Evolutionary conservation across 2,797 vertebrate species (phyloP).

Genomic region (Mycteria americana): DNA sequence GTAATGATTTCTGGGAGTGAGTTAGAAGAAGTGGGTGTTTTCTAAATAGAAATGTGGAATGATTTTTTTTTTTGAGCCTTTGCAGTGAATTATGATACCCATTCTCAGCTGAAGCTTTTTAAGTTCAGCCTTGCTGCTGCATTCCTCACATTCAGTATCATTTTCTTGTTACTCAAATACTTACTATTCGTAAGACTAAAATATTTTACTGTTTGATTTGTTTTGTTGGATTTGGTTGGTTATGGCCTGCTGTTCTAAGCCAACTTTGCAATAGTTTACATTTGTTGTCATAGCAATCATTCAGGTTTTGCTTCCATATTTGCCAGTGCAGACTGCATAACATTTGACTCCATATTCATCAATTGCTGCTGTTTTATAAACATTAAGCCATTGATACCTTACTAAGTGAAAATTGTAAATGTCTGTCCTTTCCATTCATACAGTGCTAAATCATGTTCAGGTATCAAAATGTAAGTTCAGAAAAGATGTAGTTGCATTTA

Average conservation of each 20-base stretch:
- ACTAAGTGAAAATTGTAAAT: not conserved
- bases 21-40: not conserved
- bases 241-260: not conserved
- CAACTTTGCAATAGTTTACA: not conserved
- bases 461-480: not conserved
- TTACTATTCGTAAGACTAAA: not conserved
- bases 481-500: not conserved
- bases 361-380: not conserved
- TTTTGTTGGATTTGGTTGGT: not conserved
- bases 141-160: not conserved
- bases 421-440: not conserved
- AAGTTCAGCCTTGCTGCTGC: not conserved
- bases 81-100: not conserved
- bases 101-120: not conserved
- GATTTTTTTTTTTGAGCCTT: not conserved
- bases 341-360: not conserved
- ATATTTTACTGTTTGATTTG: not conserved
- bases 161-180: not conserved
- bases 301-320: not conserved
- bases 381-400: not conserved
- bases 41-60: not conserved
- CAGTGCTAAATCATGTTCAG: not conserved
- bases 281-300: not conserved
- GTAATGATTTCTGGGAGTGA: not conserved
- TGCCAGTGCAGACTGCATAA: not conserved